Evolutionary conservation across 1,140 invertebrate species (phyloP).

Genomic region (Ceratitis capitata): DNA sequence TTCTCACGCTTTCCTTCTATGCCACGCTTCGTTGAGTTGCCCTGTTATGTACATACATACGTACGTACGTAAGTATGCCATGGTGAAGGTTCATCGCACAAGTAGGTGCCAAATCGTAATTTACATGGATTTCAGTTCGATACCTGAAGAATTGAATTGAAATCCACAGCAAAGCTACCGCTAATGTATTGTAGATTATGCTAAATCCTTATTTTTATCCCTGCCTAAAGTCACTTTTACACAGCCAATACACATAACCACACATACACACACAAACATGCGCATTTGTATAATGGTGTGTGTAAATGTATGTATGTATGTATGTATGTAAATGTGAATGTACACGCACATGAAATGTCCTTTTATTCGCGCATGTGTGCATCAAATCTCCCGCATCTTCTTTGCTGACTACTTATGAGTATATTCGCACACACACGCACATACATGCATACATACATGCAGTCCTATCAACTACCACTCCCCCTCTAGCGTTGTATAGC

Average conservation of each 20-base stretch:
- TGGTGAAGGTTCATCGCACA: conserved; percentile 5
- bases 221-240: conserved; percentile 45
- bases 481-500: background rate
- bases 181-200: conserved; percentile 66
- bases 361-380: conserved; percentile 25
- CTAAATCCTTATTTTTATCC: conserved; percentile 59
- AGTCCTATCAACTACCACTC: conserved; percentile 13
- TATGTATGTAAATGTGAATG: too few species aligned
- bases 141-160: conserved; percentile 66
- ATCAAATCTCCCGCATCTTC: conserved; percentile 19
- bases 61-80: too few species aligned
- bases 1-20: background rate
- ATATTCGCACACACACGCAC: background rate
- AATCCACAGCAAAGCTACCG: conserved; percentile 66
- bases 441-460: background rate
- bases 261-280: conserved; percentile 33
- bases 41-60: too few species aligned
- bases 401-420: background rate
- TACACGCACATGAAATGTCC: conserved; percentile 2
- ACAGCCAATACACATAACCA: background rate
- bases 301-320: background rate
- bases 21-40: background rate
- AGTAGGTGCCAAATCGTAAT: conserved; percentile 65
- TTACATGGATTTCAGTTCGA: conserved; percentile 65
- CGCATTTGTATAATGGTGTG: background rate